These are phyloP conservation scores for Nymphalis c-album DNA, from an alignment of 2,888 invertebrate genomes.

Conservation along the genomic window DNA sequence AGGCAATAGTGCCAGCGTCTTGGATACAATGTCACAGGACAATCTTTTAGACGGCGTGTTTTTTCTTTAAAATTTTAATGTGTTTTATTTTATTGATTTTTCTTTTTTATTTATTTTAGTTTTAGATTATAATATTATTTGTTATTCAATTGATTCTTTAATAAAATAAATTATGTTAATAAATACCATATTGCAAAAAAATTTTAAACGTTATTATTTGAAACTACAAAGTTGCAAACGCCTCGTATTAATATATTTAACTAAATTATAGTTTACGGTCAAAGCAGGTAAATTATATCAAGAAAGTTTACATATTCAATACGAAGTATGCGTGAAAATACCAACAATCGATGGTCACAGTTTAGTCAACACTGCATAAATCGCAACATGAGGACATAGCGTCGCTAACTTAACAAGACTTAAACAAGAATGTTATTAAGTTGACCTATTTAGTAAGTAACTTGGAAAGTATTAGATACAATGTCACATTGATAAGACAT, in stretches of 20 bases:
- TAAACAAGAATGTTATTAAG: slow-evolving; percentile 15
- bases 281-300: slow-evolving; percentile 30
- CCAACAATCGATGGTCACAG: slow-evolving; percentile 52
- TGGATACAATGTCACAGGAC: too few species aligned
- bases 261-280: slow-evolving; percentile 32
- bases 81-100: too few species aligned
- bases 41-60: too few species aligned
- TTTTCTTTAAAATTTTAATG: too few species aligned
- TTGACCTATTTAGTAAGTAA: neutral
- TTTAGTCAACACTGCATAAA: slow-evolving; percentile 31
- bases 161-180: too few species aligned
- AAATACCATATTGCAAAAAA: too few species aligned
- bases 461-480: neutral
- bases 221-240: neutral
- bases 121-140: too few species aligned
- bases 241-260: slow-evolving; percentile 12
- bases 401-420: slow-evolving; percentile 16
- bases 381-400: slow-evolving; percentile 25
- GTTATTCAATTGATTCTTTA: too few species aligned
- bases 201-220: too few species aligned
- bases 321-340: slow-evolving; percentile 58
- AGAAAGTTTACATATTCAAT: slow-evolving; percentile 49
- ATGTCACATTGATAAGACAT: neutral
- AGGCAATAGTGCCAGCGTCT: too few species aligned
- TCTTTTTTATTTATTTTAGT: too few species aligned